A percentile compares a stretch with the other conserved stretches of the same genome.
Conservation (phyloP, 2,888 invertebrate species). For the Elgonia sp. region DNA sequence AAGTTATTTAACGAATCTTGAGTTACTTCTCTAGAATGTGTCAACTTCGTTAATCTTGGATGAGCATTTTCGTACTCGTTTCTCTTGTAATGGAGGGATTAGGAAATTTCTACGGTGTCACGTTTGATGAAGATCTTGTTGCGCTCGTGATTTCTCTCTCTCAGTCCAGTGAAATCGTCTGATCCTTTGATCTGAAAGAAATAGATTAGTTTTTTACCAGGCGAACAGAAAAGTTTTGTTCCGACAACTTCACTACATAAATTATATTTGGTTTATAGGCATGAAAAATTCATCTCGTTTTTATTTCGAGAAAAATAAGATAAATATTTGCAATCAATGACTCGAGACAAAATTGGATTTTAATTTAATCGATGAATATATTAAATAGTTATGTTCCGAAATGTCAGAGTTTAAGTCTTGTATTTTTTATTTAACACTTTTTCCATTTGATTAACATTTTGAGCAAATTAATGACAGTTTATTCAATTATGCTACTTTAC, state of each 20-base stretch:
- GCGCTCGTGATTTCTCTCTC: conserved; percentile 9
- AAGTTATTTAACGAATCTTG: conserved; percentile 37
- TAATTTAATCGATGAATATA: no score
- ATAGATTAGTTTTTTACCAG: conserved; percentile 10
- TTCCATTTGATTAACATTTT: no score
- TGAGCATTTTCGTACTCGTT: conserved; percentile 18
- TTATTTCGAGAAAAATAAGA: neutral
- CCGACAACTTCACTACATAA: neutral
- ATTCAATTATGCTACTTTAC: no score
- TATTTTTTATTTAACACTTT: no score
- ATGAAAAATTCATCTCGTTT: neutral
- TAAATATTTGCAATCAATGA: no score
- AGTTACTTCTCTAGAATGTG: neutral
- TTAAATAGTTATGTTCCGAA: no score
- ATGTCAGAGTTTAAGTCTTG: no score
- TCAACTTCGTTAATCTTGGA: conserved; percentile 38
- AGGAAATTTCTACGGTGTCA: conserved; percentile 26
- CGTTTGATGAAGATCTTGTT: conserved; percentile 35
- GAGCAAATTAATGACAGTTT: no score
- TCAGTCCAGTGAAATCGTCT: conserved; percentile 1
- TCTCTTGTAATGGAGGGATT: conserved; percentile 47
- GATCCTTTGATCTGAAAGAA: conserved; percentile 48
- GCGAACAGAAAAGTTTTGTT: neutral
- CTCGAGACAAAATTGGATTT: no score
- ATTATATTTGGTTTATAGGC: neutral